A percentile compares a stretch with the other conserved stretches of the same genome.
Conservation (phyloP, 2,888 invertebrate species). For the Prosopocoilus inquinatus region DNA sequence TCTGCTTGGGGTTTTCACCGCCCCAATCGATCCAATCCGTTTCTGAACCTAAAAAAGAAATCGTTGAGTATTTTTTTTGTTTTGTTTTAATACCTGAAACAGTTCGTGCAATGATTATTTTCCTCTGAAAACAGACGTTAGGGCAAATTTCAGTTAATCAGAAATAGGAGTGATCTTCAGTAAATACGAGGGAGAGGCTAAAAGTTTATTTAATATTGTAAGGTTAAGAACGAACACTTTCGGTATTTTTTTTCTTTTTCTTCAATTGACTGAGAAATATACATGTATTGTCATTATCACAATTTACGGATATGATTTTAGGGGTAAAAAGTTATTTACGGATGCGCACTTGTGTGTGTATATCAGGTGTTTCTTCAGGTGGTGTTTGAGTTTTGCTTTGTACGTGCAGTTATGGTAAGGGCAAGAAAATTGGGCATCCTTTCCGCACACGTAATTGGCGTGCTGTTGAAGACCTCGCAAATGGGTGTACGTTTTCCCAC, state of each 20-base stretch:
- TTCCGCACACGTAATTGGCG: conserved; percentile 13
- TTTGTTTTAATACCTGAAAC: conserved; percentile 13
- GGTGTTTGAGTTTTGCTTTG: conserved; percentile 9
- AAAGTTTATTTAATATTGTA: not conserved
- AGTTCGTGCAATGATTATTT: conserved; percentile 14
- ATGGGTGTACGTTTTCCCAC: conserved; percentile 2
- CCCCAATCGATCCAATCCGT: not conserved
- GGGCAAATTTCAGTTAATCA: not conserved
- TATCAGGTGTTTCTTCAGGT: conserved; percentile 13
- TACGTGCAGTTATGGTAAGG: conserved; percentile 4
- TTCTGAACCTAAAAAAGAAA: not conserved
- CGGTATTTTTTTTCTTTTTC: not conserved
- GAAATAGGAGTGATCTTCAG: not conserved
- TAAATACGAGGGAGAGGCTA: not conserved
- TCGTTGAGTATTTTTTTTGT: too few species aligned
- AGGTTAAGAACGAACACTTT: too few species aligned
- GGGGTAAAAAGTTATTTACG: not conserved
- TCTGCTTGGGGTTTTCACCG: not conserved
- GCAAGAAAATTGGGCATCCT: conserved; percentile 7
- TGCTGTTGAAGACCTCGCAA: conserved; percentile 7
- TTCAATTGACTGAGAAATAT: not conserved
- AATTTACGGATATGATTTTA: too few species aligned
- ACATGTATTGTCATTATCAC: too few species aligned
- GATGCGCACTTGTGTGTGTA: not conserved
- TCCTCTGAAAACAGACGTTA: not conserved